Base-by-base conservation (phyloP, 2,888 invertebrate species). In the Eupsilia transversa region DNA sequence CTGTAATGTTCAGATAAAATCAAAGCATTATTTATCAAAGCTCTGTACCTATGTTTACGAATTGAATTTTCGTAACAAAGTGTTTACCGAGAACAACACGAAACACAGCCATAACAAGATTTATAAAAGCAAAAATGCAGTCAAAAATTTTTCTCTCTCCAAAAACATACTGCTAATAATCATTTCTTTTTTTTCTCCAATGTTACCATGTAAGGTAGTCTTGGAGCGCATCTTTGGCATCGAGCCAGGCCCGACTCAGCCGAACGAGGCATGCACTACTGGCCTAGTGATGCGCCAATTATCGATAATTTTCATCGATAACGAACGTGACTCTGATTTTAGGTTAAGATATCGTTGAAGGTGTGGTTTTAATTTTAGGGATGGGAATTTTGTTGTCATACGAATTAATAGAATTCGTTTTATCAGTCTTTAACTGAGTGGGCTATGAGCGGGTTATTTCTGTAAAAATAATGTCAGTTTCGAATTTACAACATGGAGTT, bases 181-280 rank as follows among this genome's bases (percentile, higher is more conserved):
- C 54, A 83, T 77, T 80, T 77, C 65, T 35, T 80, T 80, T 80
- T 77, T 83, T 85, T 72, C 33, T 57, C 56, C 80, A 38, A 41
- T 77, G 72, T 84, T 81, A 79, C 63, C 77, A 83, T 77, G 73
- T 82, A 70, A 59, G 86, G 82, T 46, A 76, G 79, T 78, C 77
- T 79, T 72, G 72, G 75, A 81, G 79, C 78, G 88, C 86, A 80
- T 86, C 83, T 81, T 83, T 90, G 89, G 89, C 89, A 57, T 17
- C 0, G 38, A 17, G 88, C 89, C 89, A 90, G 79, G 72, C 70
- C 56, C 80, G 87, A 89, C 87, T 89, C 89, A 89, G 89, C 89
- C 79, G 83, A 86, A 87, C 88, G 86, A 81, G 79, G 80, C 82
- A 80, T 85, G 88, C 88, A 86, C 86, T 86, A 88, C 85, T 88